Conservation (phyloP, 2,113 vertebrate species). For the Halcyon senegalensis region DNA sequence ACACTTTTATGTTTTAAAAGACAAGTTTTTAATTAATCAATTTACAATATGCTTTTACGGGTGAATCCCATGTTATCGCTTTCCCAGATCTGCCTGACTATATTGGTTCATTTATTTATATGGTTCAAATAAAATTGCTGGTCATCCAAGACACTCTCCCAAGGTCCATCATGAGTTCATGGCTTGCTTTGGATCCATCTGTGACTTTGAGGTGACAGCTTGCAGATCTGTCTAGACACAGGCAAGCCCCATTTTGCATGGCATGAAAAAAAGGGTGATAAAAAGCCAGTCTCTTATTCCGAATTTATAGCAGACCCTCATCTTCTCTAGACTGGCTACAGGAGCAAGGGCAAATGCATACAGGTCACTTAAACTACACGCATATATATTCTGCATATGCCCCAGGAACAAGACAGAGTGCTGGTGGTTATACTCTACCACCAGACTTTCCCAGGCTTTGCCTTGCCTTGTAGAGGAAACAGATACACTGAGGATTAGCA, state of each 20-base stretch:
- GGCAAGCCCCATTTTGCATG: neutral
- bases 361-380: accelerated
- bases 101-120: neutral
- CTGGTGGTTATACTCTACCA: neutral
- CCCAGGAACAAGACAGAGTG: neutral
- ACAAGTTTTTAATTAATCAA: neutral
- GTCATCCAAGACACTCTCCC: neutral
- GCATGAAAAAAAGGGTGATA: neutral
- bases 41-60: neutral
- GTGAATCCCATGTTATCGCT: neutral
- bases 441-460: neutral
- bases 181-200: accelerated
- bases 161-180: neutral
- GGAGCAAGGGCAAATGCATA: neutral
- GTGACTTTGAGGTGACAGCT: neutral
- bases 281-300: neutral
- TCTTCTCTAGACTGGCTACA: neutral
- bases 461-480: neutral
- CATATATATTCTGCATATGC: accelerated
- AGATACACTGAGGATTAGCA: neutral
- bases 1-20: neutral
- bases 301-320: neutral
- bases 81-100: neutral
- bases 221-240: neutral
- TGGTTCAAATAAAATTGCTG: neutral